Percentiles rank a stretch among this genome's conserved stretches.
phyloP scores from a whole-genome alignment of 2,797 vertebrate species.

The Emydoidea blandingii region DNA sequence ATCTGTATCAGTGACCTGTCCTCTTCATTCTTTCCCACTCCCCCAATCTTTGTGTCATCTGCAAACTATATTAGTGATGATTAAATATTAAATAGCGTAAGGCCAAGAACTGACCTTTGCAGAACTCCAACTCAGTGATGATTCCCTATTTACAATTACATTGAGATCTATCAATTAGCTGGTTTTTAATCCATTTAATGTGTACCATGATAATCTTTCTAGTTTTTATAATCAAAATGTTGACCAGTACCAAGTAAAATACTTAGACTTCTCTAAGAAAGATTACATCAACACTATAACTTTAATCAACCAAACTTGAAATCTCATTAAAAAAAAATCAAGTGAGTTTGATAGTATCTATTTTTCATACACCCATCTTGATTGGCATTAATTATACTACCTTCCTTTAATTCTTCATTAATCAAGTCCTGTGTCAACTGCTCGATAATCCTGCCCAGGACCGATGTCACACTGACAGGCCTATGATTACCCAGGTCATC shows the following conservation, averaged over 20 bases:
- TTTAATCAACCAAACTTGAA: not conserved
- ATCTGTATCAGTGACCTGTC: not conserved
- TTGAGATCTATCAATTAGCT: not conserved
- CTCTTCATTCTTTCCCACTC: no score
- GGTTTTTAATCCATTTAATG: not conserved
- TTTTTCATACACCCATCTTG: not conserved
- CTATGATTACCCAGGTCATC: not conserved
- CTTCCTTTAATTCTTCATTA: not conserved
- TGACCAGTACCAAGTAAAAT: not conserved
- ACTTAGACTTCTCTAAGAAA: no score
- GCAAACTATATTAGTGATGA: not conserved
- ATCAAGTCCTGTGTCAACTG: not conserved
- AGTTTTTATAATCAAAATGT: not conserved
- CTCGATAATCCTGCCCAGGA: not conserved
- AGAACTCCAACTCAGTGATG: not conserved
- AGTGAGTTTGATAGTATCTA: not conserved
- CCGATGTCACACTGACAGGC: not conserved
- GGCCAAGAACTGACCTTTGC: no score
- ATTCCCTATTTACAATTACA: not conserved
- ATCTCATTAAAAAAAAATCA: not conserved
- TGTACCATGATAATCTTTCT: not conserved
- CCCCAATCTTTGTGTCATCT: no score
- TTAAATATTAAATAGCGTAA: not conserved
- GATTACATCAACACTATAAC: not conserved
- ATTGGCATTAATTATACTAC: not conserved